Evolutionary conservation across 2,888 invertebrate genomes (phyloP).

Genomic region (Hyposoter didymator): DNA sequence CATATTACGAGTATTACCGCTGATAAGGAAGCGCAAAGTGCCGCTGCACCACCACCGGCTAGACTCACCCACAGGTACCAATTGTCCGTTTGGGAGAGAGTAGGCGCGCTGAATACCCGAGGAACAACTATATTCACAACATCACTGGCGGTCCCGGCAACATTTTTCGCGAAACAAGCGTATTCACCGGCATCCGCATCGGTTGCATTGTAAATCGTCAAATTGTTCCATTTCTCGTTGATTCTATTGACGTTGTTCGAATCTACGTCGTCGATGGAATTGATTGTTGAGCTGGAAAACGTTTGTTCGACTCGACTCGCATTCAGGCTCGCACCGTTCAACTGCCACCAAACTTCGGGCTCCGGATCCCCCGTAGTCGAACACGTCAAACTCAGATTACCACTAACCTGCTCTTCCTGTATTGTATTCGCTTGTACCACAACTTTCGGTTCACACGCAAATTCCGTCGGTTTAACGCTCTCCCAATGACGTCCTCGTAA

Average conservation of each 20-base stretch:
- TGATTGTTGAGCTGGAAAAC: constrained; percentile 66
- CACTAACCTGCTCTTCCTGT: constrained; percentile 92
- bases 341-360: constrained; percentile 93
- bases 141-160: constrained; percentile 85
- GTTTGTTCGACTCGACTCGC: constrained; percentile 74
- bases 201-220: constrained; percentile 93
- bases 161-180: constrained; percentile 91
- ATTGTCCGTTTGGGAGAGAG: constrained; percentile 89
- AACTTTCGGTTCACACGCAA: constrained; percentile 93
- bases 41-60: constrained; percentile 89
- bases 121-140: constrained; percentile 88
- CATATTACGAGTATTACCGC: constrained; percentile 87
- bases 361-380: constrained; percentile 93
- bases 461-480: constrained; percentile 89
- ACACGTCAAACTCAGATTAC: constrained; percentile 93
- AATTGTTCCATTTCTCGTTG: constrained; percentile 89
- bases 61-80: constrained; percentile 90
- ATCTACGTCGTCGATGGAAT: constrained; percentile 71
- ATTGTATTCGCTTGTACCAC: constrained; percentile 84
- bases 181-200: constrained; percentile 94
- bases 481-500: constrained; percentile 92
- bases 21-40: constrained; percentile 87
- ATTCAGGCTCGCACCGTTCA: constrained; percentile 89
- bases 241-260: constrained; percentile 27
- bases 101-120: constrained; percentile 91